A percentile compares a stretch with the other conserved stretches of the same genome.
phyloP scores from a whole-genome alignment of 2,797 vertebrate genomes.

The Microchirus variegatus region DNA sequence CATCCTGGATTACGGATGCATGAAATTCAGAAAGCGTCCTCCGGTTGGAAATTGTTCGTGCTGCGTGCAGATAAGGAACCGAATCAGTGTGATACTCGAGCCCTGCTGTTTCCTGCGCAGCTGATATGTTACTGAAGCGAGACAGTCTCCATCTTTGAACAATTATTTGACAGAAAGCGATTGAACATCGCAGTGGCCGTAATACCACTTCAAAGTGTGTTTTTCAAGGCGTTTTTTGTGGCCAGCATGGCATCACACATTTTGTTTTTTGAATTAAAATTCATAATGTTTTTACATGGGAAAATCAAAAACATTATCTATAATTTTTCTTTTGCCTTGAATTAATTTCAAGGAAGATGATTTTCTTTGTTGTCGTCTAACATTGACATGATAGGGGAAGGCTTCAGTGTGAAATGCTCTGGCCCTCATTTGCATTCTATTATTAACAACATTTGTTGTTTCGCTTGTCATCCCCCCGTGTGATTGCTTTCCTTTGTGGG shows the following conservation, averaged over 20 bases:
- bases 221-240: conserved; percentile 62
- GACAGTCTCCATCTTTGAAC: conserved; percentile 70
- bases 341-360: conserved; percentile 4
- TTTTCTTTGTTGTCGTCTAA: conserved; percentile 36
- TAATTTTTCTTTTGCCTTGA: conserved; percentile 29
- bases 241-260: conserved; percentile 50
- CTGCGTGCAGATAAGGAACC: conserved; percentile 68
- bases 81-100: conserved; percentile 64
- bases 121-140: conserved; percentile 56
- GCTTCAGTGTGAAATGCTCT: conserved; percentile 13
- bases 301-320: conserved; percentile 21
- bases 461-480: conserved; percentile 26
- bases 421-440: conserved; percentile 29
- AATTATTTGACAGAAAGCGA: conserved; percentile 60
- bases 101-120: conserved; percentile 64
- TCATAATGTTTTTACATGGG: conserved; percentile 38
- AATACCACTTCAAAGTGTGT: conserved; percentile 70
- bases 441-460: conserved; percentile 28
- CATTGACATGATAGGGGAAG: conserved; percentile 9
- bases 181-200: conserved; percentile 55
- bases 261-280: conserved; percentile 45
- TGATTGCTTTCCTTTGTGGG: neutral
- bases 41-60: conserved; percentile 61
- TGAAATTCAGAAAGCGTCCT: conserved; percentile 63
- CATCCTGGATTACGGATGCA: conserved; percentile 64